phyloP scores from a whole-genome alignment of 2,113 vertebrate genomes.

The Raja brachyura region DNA sequence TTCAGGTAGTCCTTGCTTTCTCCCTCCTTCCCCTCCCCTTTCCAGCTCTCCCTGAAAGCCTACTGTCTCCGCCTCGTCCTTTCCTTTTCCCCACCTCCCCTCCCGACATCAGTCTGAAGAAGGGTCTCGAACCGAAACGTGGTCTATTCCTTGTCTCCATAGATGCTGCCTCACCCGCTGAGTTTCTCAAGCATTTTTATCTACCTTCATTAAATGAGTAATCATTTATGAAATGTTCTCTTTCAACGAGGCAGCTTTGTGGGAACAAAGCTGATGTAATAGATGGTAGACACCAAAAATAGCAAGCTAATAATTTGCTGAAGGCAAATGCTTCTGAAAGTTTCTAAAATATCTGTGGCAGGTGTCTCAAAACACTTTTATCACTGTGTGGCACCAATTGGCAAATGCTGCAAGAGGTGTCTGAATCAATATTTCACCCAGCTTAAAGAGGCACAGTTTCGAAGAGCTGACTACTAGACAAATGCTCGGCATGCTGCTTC shows the following conservation, averaged over 20 bases:
- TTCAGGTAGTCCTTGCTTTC: too few species aligned
- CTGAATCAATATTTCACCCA: slow-evolving; percentile 1
- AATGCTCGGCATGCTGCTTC: neutral
- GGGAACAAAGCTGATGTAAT: neutral
- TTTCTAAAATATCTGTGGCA: neutral
- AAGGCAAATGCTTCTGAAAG: neutral
- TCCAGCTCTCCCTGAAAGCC: too few species aligned
- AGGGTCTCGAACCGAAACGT: too few species aligned
- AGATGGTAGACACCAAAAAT: neutral
- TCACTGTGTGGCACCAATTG: neutral
- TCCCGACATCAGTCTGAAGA: too few species aligned
- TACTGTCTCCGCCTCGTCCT: too few species aligned
- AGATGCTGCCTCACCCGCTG: too few species aligned
- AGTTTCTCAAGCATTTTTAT: too few species aligned
- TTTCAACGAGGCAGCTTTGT: neutral
- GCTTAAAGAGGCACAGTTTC: neutral
- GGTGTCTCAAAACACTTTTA: neutral
- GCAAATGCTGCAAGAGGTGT: neutral
- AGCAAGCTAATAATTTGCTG: neutral
- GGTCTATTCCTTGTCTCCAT: too few species aligned
- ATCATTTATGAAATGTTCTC: neutral
- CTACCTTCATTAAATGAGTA: too few species aligned
- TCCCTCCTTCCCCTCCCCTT: too few species aligned
- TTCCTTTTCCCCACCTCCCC: too few species aligned
- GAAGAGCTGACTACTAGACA: neutral